These are phyloP conservation scores for Litocranius walleri DNA, from an alignment of 2,113 vertebrate genomes.

Conservation along the genomic window DNA sequence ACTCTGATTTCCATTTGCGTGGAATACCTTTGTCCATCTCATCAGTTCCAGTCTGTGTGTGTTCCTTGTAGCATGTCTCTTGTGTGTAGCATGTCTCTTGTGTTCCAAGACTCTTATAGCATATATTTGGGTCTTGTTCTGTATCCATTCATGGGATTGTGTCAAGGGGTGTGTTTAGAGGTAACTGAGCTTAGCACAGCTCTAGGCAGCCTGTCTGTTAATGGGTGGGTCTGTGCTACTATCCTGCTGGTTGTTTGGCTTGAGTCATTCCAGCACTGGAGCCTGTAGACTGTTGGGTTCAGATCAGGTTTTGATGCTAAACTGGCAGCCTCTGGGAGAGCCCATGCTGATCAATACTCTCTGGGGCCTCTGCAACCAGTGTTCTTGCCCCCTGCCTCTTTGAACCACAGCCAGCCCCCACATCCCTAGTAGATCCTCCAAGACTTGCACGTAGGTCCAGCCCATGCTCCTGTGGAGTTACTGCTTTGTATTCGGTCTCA, in stretches of 20 bases:
- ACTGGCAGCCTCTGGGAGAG: neutral
- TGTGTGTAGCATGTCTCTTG: neutral
- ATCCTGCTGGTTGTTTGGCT: neutral
- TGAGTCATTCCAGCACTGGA: neutral
- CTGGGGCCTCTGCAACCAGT: neutral
- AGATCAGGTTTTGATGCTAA: neutral
- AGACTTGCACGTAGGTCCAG: neutral
- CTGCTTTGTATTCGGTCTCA: neutral
- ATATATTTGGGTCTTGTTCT: neutral
- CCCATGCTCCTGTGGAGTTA: neutral
- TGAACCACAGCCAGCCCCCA: neutral
- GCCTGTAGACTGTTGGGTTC: neutral
- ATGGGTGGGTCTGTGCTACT: neutral
- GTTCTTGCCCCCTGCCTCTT: neutral
- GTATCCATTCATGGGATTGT: neutral
- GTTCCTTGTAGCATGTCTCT: neutral
- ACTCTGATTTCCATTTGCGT: neutral
- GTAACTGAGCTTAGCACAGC: neutral
- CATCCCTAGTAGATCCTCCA: neutral
- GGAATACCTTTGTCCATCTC: neutral
- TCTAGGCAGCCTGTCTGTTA: neutral
- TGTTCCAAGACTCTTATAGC: neutral
- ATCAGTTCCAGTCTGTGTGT: neutral
- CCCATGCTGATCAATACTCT: neutral
- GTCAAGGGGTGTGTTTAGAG: neutral